These are phyloP conservation scores for Zele albiditarsus DNA, from an alignment of 2,888 invertebrate genomes.

Conservation along the genomic window DNA sequence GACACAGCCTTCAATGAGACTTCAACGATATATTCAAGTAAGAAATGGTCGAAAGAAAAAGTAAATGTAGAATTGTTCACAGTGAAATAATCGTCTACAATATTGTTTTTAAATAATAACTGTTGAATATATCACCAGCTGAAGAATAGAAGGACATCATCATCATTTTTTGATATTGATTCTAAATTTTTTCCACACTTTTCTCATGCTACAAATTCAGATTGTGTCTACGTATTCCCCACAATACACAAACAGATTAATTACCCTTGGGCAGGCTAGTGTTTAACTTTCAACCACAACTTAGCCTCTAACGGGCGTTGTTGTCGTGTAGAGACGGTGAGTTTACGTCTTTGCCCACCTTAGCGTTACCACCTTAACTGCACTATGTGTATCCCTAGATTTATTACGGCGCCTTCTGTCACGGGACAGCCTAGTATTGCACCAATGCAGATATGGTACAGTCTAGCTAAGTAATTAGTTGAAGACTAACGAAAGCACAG, in stretches of 20 bases:
- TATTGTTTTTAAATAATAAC: too few species aligned
- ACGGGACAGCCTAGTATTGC: conserved; percentile 37
- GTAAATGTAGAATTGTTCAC: too few species aligned
- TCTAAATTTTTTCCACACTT: too few species aligned
- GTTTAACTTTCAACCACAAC: conserved; percentile 53
- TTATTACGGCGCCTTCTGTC: conserved; percentile 49
- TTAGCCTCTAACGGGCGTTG: conserved; percentile 39
- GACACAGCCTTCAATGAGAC: too few species aligned
- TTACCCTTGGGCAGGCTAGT: conserved; percentile 52
- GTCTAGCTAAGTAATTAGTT: conserved; percentile 49
- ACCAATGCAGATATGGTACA: conserved; percentile 43
- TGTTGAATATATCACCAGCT: too few species aligned
- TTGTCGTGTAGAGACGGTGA: conserved; percentile 22
- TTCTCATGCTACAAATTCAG: too few species aligned
- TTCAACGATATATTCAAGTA: too few species aligned
- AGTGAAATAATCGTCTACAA: too few species aligned
- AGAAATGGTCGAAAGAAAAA: too few species aligned
- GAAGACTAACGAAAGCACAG: conserved; percentile 42
- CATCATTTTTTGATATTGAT: too few species aligned
- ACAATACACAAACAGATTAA: conserved; percentile 50
- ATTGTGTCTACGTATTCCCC: neutral
- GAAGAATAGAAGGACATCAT: too few species aligned
- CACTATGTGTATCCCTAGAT: conserved; percentile 39
- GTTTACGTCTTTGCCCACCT: conserved; percentile 24
- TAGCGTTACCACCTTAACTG: conserved; percentile 43